Conservation (phyloP, 1,140 invertebrate genomes). For the Drosophila insularis region DNA sequence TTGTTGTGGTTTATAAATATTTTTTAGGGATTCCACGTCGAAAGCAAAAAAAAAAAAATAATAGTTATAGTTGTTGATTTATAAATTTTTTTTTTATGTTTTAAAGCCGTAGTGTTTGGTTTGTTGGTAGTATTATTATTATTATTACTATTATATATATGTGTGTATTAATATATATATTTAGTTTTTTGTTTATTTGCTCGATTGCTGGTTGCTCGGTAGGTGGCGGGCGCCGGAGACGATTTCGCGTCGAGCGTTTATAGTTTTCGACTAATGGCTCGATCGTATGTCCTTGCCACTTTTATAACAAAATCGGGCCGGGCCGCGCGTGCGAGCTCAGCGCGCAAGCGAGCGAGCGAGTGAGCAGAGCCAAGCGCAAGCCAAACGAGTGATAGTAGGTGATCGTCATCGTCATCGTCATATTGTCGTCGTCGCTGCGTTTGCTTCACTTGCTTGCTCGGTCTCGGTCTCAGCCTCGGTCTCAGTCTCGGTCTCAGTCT, state of each 20-base stretch:
- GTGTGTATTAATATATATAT: no score
- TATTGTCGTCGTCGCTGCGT: slow-evolving; percentile 1
- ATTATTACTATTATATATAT: background rate
- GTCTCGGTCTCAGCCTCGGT: slow-evolving; percentile 16
- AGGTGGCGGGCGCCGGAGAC: slow-evolving; percentile 44
- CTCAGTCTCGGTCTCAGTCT: slow-evolving; percentile 10
- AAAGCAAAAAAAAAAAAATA: background rate
- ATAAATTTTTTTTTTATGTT: background rate
- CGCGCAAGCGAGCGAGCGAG: slow-evolving; percentile 64
- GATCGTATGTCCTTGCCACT: slow-evolving; percentile 82
- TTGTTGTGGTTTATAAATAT: no score
- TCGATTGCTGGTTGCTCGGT: slow-evolving; percentile 40
- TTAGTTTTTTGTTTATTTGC: slow-evolving; percentile 21
- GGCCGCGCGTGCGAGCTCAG: slow-evolving; percentile 52
- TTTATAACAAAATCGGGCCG: slow-evolving; percentile 78
- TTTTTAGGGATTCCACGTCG: background rate
- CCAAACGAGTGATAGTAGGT: slow-evolving; percentile 9
- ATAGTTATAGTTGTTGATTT: background rate
- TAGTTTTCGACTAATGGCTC: slow-evolving; percentile 82
- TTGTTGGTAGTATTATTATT: background rate
- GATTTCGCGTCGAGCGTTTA: slow-evolving; percentile 82
- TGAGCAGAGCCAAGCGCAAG: slow-evolving; percentile 50
- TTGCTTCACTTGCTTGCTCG: slow-evolving; percentile 28
- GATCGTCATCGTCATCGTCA: background rate
- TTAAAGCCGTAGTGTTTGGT: background rate